Evolutionary conservation across 2,113 vertebrate species (phyloP).

Genomic region (Zosterops hypoxanthus): DNA sequence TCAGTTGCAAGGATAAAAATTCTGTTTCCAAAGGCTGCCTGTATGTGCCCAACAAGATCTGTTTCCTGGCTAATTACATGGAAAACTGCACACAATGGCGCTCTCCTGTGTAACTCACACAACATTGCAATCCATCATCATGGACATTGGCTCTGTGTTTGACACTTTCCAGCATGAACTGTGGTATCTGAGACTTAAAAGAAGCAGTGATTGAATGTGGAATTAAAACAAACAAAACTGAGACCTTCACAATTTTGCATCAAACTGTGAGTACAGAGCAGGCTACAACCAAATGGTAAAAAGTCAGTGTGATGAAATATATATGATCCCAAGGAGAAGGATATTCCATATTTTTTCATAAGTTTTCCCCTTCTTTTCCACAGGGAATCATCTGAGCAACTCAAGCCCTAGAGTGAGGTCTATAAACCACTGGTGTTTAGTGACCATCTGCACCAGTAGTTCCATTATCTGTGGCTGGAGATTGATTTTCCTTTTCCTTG

Average conservation of each 20-base stretch:
- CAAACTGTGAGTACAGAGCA: neutral
- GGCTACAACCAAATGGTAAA: neutral
- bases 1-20: neutral
- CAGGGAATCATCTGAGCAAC: neutral
- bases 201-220: neutral
- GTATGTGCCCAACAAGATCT: neutral
- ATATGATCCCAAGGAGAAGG: neutral
- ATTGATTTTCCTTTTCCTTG: conserved; percentile 71
- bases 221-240: neutral
- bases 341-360: neutral
- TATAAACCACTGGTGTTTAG: conserved; percentile 36
- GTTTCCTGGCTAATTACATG: conserved; percentile 23
- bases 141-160: neutral
- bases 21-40: neutral
- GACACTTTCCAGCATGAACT: neutral
- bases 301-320: neutral
- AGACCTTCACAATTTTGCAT: neutral
- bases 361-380: conserved; percentile 32
- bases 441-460: conserved; percentile 61
- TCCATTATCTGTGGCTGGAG: conserved; percentile 59
- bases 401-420: neutral
- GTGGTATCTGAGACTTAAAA: neutral
- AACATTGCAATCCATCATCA: conserved; percentile 47
- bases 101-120: conserved; percentile 56
- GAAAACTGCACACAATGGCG: conserved; percentile 57